A percentile compares a stretch with the other conserved stretches of the same genome.
Conservation (phyloP, 1,140 invertebrate genomes). For the Leptopilina clavipes region DNA sequence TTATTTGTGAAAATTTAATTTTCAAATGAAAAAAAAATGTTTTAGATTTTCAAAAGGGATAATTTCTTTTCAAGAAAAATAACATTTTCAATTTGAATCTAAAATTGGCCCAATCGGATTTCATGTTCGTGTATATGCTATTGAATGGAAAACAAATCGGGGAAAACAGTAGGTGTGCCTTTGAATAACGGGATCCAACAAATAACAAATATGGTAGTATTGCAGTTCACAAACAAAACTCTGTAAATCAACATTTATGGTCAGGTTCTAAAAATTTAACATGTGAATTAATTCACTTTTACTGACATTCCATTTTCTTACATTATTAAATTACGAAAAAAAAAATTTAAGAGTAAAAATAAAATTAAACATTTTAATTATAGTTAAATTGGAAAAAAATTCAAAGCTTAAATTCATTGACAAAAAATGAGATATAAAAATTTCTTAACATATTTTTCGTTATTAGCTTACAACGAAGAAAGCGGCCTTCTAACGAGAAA, state of each 20-base stretch:
- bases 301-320: neutral
- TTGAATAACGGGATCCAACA: constrained; percentile 25
- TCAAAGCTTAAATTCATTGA: too few relatives aligned
- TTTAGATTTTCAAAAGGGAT: too few relatives aligned
- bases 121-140: neutral
- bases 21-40: neutral
- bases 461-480: neutral
- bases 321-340: too few relatives aligned
- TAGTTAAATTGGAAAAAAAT: too few relatives aligned
- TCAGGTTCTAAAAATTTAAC: neutral
- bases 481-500: neutral
- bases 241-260: neutral
- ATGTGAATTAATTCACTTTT: neutral
- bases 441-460: neutral
- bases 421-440: too few relatives aligned
- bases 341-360: too few relatives aligned
- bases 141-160: constrained; percentile 25
- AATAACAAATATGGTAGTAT: neutral
- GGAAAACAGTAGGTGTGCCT: constrained; percentile 34
- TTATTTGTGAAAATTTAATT: neutral
- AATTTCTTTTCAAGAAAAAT: neutral
- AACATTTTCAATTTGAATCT: constrained; percentile 37
- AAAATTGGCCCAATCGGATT: constrained; percentile 40
- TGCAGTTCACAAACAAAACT: neutral
- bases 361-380: too few relatives aligned